Base-by-base conservation (phyloP, 2,888 invertebrate genomes). In the Apodemia hepburni region DNA sequence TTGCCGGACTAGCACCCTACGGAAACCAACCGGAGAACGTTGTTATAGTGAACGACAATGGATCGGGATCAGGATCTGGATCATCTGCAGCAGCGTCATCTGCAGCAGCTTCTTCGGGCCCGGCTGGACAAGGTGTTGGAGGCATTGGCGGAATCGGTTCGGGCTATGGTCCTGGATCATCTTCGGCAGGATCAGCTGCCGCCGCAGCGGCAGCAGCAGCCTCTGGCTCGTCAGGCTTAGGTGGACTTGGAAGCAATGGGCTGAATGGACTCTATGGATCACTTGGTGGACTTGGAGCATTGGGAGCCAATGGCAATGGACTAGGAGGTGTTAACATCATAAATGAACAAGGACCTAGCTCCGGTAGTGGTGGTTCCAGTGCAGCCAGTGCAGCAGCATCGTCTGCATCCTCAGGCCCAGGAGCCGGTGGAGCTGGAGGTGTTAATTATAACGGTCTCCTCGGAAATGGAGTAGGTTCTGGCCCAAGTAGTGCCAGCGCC, bases 351-450 rank as follows among this genome's bases (percentile, higher is more conserved):
- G 47, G 9, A 17, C 2, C 17, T 3, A 61, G 49, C 18, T 59
- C 60, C 9, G 17, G 22, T 33, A 33, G 59, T 6, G 51, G 58
- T 33, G 57, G 54, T 6, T 54, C 58, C 38, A 9, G 51, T n/a
- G 65, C 61, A 7, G 67, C 64, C 9, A 60, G 42, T 38, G 51
- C 62, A 35, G 58, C 62, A 15, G 49, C 61, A 5, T 8, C 57
- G 0, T 33, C 59, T 22, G 33, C 35, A 11, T 27, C 38, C 17
- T 33, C 59, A 12, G 42, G 54, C 4, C 49, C 61, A 9, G 60
- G 60, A n/a, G 42, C 49, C 9, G 22, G 59, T 7, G 49, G 18
- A 57, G 29, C 61, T 5, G 58, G 58, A n/a, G 59, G 47, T 7
- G 6, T 29, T 6, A 29, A 29, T 6, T 6, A 29, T 29, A 29